Evolutionary conservation across 2,888 invertebrate genomes (phyloP).

Genomic region (Zelleria hepariella): DNA sequence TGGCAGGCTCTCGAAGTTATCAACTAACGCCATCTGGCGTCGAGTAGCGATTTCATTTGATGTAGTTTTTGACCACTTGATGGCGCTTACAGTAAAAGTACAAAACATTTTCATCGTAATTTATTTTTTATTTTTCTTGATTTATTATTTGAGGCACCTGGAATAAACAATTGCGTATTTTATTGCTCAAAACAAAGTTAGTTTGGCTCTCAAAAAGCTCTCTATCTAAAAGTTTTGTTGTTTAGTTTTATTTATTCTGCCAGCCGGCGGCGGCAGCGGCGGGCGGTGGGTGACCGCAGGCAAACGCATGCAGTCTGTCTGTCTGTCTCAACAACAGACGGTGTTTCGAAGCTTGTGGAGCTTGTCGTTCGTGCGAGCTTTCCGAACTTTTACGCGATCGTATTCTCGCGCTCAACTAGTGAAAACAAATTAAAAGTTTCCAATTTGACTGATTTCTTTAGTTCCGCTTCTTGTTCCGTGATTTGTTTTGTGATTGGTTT

Average conservation of each 20-base stretch:
- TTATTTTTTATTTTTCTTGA: too few species aligned
- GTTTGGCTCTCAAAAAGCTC: too few species aligned
- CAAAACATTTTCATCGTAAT: too few species aligned
- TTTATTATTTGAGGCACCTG: too few species aligned
- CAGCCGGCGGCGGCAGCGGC: too few species aligned
- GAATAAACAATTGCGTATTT: too few species aligned
- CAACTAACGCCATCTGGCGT: slow-evolving; percentile 27
- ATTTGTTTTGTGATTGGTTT: not conserved
- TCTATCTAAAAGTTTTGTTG: too few species aligned
- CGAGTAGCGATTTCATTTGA: slow-evolving; percentile 19
- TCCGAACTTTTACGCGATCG: slow-evolving; percentile 3
- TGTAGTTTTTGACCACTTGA: not conserved
- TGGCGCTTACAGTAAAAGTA: not conserved
- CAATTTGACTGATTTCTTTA: not conserved
- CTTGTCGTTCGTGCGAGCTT: not conserved
- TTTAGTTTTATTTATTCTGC: too few species aligned
- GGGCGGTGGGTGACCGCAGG: too few species aligned
- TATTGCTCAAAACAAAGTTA: too few species aligned
- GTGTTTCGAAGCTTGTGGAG: not conserved
- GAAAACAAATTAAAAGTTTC: not conserved
- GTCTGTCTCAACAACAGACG: not conserved
- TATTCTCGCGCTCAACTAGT: not conserved
- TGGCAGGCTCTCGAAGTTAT: not conserved
- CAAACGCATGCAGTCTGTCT: not conserved
- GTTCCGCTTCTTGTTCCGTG: not conserved